A percentile compares a stretch with the other conserved stretches of the same genome.
These are phyloP conservation scores for Galeopsomyia nigrocyanea DNA, from an alignment of 2,888 invertebrate genomes.

Conservation along the genomic window DNA sequence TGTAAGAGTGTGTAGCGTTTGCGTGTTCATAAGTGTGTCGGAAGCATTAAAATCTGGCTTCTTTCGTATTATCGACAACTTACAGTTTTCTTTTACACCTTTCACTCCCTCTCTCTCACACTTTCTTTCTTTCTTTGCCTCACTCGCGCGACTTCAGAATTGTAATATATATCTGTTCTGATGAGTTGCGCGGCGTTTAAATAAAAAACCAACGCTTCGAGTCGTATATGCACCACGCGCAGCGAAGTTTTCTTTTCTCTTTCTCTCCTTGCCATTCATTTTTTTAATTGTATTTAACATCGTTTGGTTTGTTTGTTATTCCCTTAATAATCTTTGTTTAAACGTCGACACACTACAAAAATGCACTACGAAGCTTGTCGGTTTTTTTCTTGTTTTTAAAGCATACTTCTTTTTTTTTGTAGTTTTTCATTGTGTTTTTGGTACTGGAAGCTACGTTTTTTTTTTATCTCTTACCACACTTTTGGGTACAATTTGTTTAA, in stretches of 20 bases:
- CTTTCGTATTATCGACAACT: conserved; percentile 43
- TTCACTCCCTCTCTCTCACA: conserved; percentile 3
- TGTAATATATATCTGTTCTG: neutral
- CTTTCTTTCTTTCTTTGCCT: neutral
- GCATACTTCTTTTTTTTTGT: conserved; percentile 41
- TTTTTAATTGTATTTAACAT: neutral
- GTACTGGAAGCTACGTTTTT: conserved; percentile 46
- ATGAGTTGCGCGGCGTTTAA: conserved; percentile 3
- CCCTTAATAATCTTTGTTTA: conserved; percentile 12
- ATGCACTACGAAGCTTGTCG: conserved; percentile 47
- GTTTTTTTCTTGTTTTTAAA: conserved; percentile 30
- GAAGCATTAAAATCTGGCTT: conserved; percentile 42
- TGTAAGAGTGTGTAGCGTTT: conserved; percentile 9
- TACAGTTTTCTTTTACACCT: conserved; percentile 12
- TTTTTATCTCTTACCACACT: conserved; percentile 25
- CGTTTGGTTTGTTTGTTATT: neutral
- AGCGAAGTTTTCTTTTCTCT: conserved; percentile 16
- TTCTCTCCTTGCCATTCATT: neutral
- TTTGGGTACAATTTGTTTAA: conserved; percentile 25
- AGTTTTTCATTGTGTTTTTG: conserved; percentile 40
- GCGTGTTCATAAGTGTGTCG: conserved; percentile 27
- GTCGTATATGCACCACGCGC: conserved; percentile 1
- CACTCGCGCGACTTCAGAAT: neutral
- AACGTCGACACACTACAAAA: conserved; percentile 44
- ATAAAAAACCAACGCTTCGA: conserved; percentile 24